Evolutionary conservation across 1,140 invertebrate genomes (phyloP).

Genomic region (Trinorchestia longiramus): DNA sequence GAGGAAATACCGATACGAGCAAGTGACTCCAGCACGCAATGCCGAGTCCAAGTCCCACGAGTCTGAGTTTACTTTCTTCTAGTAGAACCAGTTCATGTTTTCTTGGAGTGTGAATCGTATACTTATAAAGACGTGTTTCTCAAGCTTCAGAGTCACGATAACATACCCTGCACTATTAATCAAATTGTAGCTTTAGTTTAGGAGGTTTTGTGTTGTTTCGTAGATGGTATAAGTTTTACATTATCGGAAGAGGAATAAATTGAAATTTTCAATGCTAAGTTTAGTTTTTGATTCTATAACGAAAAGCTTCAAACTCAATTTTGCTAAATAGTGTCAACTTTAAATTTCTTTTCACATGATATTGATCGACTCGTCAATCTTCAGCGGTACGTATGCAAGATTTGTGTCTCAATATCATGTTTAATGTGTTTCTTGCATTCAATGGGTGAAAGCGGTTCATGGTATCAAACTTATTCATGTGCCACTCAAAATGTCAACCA

Average conservation of each 20-base stretch:
- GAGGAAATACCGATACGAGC: slow-evolving; percentile 53
- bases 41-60: neutral
- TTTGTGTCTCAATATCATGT: too few species aligned
- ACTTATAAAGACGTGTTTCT: neutral
- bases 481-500: too few species aligned
- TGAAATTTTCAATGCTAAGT: neutral
- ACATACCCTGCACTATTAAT: too few species aligned
- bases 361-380: too few species aligned
- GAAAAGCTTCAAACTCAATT: neutral
- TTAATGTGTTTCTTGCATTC: too few species aligned
- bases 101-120: neutral
- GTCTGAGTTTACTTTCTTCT: neutral
- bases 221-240: neutral
- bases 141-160: neutral
- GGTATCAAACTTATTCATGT: too few species aligned
- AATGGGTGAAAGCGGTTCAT: too few species aligned
- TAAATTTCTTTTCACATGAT: too few species aligned
- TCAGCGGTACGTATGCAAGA: too few species aligned
- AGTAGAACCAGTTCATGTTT: neutral
- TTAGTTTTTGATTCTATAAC: neutral
- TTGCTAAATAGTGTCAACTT: too few species aligned
- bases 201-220: too few species aligned
- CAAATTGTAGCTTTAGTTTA: too few species aligned
- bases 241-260: neutral
- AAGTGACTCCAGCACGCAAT: slow-evolving; percentile 44